Conservation (phyloP, 1,140 invertebrate species). For the Zaprionus nigranus region DNA sequence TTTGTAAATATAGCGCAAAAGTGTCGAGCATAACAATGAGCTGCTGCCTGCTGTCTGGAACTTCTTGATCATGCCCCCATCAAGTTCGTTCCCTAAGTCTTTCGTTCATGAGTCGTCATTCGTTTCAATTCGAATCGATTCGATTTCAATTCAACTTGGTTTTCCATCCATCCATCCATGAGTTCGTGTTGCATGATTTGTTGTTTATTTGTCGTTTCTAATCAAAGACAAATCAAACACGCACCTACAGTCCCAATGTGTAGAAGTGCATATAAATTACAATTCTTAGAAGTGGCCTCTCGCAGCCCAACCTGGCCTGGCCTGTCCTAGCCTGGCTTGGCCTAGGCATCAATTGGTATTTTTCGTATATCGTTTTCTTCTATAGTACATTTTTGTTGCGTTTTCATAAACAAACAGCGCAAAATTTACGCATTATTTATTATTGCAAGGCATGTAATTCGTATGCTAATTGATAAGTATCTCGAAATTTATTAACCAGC, state of each 20-base stretch:
- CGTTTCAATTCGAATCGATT: slow-evolving; percentile 20
- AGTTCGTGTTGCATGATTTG: slow-evolving; percentile 81
- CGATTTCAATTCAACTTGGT: slow-evolving; percentile 32
- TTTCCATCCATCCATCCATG: slow-evolving; percentile 9
- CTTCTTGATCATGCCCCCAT: slow-evolving; percentile 59
- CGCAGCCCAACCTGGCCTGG: slow-evolving; percentile 16
- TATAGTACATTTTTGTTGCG: slow-evolving; percentile 37
- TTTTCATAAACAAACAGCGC: slow-evolving; percentile 48
- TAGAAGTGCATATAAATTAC: slow-evolving; percentile 79
- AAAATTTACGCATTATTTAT: slow-evolving; percentile 83
- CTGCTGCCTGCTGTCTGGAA: slow-evolving; percentile 21
- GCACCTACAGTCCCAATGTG: slow-evolving; percentile 73
- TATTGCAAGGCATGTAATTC: slow-evolving; percentile 84
- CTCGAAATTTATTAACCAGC: slow-evolving; percentile 82
- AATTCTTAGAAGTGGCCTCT: slow-evolving; percentile 55
- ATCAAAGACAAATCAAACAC: slow-evolving; percentile 78
- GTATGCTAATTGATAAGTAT: slow-evolving; percentile 84
- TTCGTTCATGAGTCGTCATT: slow-evolving; percentile 48
- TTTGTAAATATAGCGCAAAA: slow-evolving; percentile 82
- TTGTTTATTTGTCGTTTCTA: slow-evolving; percentile 79
- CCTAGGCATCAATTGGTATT: slow-evolving; percentile 70
- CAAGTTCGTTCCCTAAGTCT: slow-evolving; percentile 76
- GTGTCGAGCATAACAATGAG: slow-evolving; percentile 80
- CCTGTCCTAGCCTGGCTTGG: too few relatives aligned
- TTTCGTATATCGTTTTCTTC: slow-evolving; percentile 24